These are phyloP conservation scores for Drosophila recens DNA, from an alignment of 2,888 invertebrate species.

Conservation along the genomic window DNA sequence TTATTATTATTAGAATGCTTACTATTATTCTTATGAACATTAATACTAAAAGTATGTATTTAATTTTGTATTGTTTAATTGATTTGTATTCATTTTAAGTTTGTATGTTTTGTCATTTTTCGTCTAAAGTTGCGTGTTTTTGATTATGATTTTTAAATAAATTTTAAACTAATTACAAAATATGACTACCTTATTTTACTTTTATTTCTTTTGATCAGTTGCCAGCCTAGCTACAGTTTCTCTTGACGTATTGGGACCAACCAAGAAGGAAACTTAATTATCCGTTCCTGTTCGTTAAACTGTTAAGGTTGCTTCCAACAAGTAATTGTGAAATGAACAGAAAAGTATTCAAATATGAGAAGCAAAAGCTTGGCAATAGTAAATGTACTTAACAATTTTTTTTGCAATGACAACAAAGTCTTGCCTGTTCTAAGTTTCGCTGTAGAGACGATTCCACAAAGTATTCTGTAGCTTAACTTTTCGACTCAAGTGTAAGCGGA, in stretches of 20 bases:
- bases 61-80: slow-evolving; percentile 61
- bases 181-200: slow-evolving; percentile 10
- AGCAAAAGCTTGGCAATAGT: slow-evolving; percentile 15
- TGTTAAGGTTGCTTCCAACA: slow-evolving; percentile 51
- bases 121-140: slow-evolving; percentile 61
- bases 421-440: neutral
- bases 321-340: slow-evolving; percentile 7
- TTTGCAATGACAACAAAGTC: neutral
- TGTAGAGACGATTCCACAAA: neutral
- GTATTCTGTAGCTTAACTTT: neutral
- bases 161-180: slow-evolving; percentile 59
- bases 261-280: slow-evolving; percentile 35
- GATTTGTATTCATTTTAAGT: slow-evolving; percentile 71
- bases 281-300: slow-evolving; percentile 57
- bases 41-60: slow-evolving; percentile 38
- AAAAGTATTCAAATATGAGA: slow-evolving; percentile 15
- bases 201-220: slow-evolving; percentile 17
- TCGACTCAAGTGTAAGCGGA: neutral
- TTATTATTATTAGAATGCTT: slow-evolving; percentile 54
- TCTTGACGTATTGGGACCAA: slow-evolving; percentile 71
- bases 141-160: slow-evolving; percentile 71
- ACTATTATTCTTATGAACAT: slow-evolving; percentile 57
- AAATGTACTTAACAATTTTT: neutral
- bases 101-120: slow-evolving; percentile 58
- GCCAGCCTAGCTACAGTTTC: slow-evolving; percentile 27